Base-by-base conservation (phyloP, 1,140 invertebrate genomes). In the Pseudomyrmex pallidus region DNA sequence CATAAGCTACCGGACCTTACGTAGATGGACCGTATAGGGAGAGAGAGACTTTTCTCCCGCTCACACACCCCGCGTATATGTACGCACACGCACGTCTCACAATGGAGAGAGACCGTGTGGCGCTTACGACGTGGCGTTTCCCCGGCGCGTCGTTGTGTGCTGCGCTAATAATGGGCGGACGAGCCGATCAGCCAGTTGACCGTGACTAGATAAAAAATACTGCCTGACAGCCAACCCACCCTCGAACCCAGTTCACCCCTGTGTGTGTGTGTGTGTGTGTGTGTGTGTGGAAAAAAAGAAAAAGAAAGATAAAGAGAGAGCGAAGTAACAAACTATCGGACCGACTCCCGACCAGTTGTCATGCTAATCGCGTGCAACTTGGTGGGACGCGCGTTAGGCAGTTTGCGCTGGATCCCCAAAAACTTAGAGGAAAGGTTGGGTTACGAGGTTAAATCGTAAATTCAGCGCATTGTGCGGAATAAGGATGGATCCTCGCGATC, bases 151-250 rank as follows among this genome's bases (percentile, higher is more conserved):
- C 80, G 82, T 83, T 91, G 90, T 91, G 89, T 91, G 90, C 87
- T 91, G 94, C 92, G 93, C 93, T 94, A 94, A 94, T 94, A 94
- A 94, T 94, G 93, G 94, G 93, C 91, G 93, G 94, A 90, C 87
- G 92, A 90, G 89, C 90, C 88, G 86, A 90, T 91, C 91, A 93
- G 93, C 91, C 93, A 94, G 94, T 94, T 94, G 94, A 94, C 94
- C 94, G 94, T 94, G 94, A 94, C 94, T 93, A 94, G 94, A 94
- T 94, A 94, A 94, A 94, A 94, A 94, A 94, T 94, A 94, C 92
- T 93, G 93, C 93, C 92, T 74, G 89, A 91, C 84, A 90, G 80
- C 66, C 66, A 68, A 52, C 54, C 87, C 64, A 70, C 52, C 78
- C 68, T 68, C 77, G 59, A 15, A 68, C 61, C 66, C 57, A 46